Evolutionary conservation across 2,797 vertebrate genomes (phyloP), one percentile per base, ranked within the genome.

Genomic region (Tokudaia muenninki): DNA sequence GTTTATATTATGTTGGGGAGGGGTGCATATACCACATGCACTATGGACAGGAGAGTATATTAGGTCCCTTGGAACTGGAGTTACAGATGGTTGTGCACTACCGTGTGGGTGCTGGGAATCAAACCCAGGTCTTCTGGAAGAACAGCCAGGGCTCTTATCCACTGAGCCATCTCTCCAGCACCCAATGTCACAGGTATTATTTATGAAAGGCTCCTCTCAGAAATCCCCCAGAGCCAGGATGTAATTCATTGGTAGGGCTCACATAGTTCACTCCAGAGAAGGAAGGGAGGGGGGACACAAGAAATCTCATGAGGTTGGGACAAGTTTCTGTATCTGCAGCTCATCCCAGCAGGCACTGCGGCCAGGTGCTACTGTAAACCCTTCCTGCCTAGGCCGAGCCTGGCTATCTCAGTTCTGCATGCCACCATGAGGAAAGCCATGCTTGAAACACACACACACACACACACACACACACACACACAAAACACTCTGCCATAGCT

Each of bases 191-290:
- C 72, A 44, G 70, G 22, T 91, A 65, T 22, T 59, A 34, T 83
- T 96, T 87, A 61, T 57, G 24, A 82, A 80, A 59, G 70, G 55
- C 59, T 50, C 74, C 75, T 29, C 24, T 61, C 67, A 57, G 22
- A 52, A 70, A 26, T 47, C 57, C 2, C 59, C 16, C 59, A 78
- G 37, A 63, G 22, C 29, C 26, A 41, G 72, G 3, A 31, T 24
- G 21, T 21, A 6, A 21, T n/a, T 52, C 16, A 12, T 24, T 37
- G 61, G 10, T 19, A 19, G 31, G 34, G 72, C n/a, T 61, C 31
- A 59, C 29, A 63, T 5, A 65, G 22, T 26, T 63, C 34, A 8
- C 6, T 29, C 44, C 21, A 26, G 34, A n/a, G 19, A 47, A 61
- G 41, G 57, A n/a, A 75, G 50, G n/a, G 47, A 14, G 7, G 19